Evolutionary conservation across 1,140 invertebrate genomes (phyloP), one percentile per base, ranked within the genome.

Genomic region (Sitophilus oryzae): DNA sequence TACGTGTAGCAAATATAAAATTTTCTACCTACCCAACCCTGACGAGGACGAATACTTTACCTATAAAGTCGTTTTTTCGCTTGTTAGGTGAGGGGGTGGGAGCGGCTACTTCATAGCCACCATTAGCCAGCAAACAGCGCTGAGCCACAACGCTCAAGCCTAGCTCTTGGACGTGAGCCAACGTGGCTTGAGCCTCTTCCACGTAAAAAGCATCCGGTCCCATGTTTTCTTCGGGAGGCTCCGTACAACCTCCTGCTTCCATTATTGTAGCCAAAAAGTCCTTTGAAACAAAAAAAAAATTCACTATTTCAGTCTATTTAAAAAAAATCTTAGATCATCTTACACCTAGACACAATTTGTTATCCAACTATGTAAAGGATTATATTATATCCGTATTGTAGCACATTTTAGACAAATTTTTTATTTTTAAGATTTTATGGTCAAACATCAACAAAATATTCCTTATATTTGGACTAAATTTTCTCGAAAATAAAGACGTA

Each of bases 131-230:
- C 37, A 81, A 74, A 79, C 81, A 82, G 55, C 82, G 81, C 35
- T 76, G 75, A 10, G 79, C 79, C 10, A 84, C 57, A 14, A 74
- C 76, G 34, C 80, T 73, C 4, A 84, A 76, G 20, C 82, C 82
- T 42, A 83, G 75, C 63, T 82, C 80, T 59, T 81, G 77, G n/a
- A 85, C 74, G 63, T 84, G 81, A 30, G 79, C 75, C 2, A 85
- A 65, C 1, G 82, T 84, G 44, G 83, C 82, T 65, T 84, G 80
- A n/a, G 81, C 83, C 70, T 84, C 82, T 70, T 84, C 81, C 1
- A 85, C 78, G 54, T 81, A 82, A 67, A 79, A 78, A 51, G 77
- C 69, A 64, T 82, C 77, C 2, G 80, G 80, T 10, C 77, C 77
- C 50, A 71, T 71, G 54, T 74, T 71, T 18, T 76, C 74, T 49